A percentile compares a stretch with the other conserved stretches of the same genome.
These are phyloP conservation scores for Antechinus stuartii DNA, from an alignment of 2,113 vertebrate species.

Conservation along the genomic window DNA sequence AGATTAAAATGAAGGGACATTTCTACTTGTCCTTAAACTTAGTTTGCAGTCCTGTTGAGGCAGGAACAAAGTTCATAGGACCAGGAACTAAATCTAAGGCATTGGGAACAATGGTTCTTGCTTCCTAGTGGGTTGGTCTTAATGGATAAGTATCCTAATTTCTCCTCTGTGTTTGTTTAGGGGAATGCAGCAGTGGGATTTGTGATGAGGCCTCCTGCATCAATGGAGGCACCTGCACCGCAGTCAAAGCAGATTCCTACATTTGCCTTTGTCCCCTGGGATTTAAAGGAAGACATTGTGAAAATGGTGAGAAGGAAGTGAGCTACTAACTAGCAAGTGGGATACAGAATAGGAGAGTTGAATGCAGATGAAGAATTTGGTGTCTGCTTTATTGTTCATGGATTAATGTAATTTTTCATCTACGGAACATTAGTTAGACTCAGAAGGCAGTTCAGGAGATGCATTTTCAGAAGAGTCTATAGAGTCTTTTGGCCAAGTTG, in stretches of 20 bases:
- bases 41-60: not conserved
- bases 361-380: not conserved
- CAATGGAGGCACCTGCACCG: conserved; percentile 92
- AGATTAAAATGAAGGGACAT: not conserved
- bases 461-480: not conserved
- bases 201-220: conserved; percentile 91
- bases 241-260: conserved; percentile 90
- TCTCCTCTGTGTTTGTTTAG: conserved; percentile 77
- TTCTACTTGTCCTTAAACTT: not conserved
- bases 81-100: not conserved
- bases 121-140: not conserved
- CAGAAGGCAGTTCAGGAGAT: not conserved
- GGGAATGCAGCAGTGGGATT: conserved; percentile 93
- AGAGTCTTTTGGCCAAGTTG: not conserved
- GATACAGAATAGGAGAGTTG: not conserved
- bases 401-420: not conserved
- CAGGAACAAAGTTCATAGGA: not conserved
- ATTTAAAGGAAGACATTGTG: conserved; percentile 92
- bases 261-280: conserved; percentile 96
- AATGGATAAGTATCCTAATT: not conserved
- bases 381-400: not conserved
- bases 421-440: not conserved
- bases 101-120: not conserved
- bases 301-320: conserved; percentile 89
- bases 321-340: not conserved